phyloP scores from a whole-genome alignment of 2,113 vertebrate genomes.

The Tylochromis polylepis region DNA sequence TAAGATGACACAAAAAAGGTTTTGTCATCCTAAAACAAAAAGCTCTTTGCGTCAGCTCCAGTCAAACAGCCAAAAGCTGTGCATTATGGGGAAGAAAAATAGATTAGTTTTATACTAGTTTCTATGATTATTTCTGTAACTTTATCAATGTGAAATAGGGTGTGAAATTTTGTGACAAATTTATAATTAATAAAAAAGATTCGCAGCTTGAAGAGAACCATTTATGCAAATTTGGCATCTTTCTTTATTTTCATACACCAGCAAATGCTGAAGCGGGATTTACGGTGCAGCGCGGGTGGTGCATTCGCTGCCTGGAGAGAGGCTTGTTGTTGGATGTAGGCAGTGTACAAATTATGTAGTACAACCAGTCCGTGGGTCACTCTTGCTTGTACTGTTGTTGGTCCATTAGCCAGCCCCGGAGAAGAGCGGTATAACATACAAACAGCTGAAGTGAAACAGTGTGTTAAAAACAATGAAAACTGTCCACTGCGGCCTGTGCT shows the following conservation, averaged over 20 bases:
- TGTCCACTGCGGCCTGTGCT: neutral
- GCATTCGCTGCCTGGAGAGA: neutral
- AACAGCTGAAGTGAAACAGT: neutral
- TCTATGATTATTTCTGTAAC: neutral
- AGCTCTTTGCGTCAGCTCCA: neutral
- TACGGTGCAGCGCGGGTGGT: neutral
- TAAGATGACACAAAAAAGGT: neutral
- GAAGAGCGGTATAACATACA: neutral
- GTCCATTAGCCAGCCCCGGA: neutral
- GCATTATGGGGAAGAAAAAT: neutral
- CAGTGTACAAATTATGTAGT: neutral
- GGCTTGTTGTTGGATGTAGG: neutral
- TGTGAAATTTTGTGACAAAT: fast-evolving
- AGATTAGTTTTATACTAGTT: neutral
- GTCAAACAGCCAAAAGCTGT: neutral
- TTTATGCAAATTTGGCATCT: neutral
- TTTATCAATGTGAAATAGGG: neutral
- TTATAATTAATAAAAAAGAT: neutral
- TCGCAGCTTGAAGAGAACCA: neutral
- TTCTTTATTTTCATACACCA: neutral
- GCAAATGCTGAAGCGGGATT: neutral
- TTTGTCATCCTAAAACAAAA: neutral
- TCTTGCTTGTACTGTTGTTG: neutral
- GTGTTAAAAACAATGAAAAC: neutral
- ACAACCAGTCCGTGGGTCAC: neutral